Evolutionary conservation across 2,113 vertebrate species (phyloP).

Genomic region (Ceyx margarethae): DNA sequence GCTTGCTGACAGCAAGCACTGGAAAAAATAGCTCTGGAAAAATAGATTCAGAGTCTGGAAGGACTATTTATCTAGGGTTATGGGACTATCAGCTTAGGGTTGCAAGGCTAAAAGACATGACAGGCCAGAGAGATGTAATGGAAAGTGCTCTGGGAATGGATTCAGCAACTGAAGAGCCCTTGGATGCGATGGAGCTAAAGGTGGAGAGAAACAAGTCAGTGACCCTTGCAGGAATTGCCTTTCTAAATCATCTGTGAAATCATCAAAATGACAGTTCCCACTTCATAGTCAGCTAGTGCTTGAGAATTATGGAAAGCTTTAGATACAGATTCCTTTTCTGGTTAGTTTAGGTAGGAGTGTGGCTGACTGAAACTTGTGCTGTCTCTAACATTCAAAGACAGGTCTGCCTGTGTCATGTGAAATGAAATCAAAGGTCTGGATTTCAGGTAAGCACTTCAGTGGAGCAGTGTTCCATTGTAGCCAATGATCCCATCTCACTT

Average conservation of each 20-base stretch:
- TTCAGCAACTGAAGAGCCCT: background rate
- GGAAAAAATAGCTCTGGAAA: background rate
- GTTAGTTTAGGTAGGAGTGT: background rate
- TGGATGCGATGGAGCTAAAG: conserved; percentile 5
- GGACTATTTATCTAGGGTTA: background rate
- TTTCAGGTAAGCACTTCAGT: background rate
- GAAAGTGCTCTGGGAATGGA: conserved; percentile 9
- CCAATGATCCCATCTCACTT: background rate
- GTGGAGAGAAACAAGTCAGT: background rate
- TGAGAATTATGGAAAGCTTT: background rate
- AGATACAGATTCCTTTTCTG: background rate
- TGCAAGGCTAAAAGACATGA: background rate
- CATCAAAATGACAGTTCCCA: conserved; percentile 6
- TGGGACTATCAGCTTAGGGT: background rate
- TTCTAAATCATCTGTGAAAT: conserved; percentile 30
- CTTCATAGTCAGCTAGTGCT: background rate
- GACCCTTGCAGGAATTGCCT: conserved; percentile 18
- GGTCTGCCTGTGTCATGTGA: rapidly evolving
- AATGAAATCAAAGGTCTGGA: background rate
- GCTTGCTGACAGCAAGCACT: background rate
- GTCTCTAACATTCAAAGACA: background rate
- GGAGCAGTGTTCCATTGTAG: background rate
- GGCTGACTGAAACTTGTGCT: background rate
- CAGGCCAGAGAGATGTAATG: background rate
- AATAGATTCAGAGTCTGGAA: background rate